Conservation (phyloP, 2,113 vertebrate species). For the Hippocampus mohnikei region DNA sequence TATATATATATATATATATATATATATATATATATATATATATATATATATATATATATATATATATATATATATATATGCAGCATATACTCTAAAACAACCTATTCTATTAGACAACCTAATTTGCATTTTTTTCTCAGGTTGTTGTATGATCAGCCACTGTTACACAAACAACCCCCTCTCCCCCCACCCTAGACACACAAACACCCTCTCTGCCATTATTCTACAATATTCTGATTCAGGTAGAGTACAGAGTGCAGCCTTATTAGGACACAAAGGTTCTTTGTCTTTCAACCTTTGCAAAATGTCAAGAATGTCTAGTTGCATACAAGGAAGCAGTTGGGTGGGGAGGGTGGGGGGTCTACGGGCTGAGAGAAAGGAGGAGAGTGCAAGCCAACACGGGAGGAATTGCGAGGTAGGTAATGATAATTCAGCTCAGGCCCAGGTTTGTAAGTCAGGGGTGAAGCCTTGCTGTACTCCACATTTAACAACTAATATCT, state of each 20-base stretch:
- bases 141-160: neutral
- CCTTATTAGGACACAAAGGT: slow-evolving; percentile 77
- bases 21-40: no score
- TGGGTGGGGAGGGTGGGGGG: neutral
- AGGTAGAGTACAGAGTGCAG: slow-evolving; percentile 56
- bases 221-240: slow-evolving; percentile 62
- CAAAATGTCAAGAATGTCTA: slow-evolving; percentile 79
- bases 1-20: no score
- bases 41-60: no score
- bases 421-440: slow-evolving; percentile 49
- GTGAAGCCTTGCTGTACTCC: slow-evolving; percentile 18
- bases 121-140: slow-evolving; percentile 22
- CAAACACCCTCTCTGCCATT: slow-evolving; percentile 14
- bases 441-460: slow-evolving; percentile 33
- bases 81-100: no score
- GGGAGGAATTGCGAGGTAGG: slow-evolving; percentile 16
- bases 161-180: neutral
- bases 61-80: no score
- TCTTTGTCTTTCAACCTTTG: slow-evolving; percentile 81
- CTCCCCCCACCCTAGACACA: neutral
- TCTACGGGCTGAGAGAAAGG: slow-evolving; percentile 16
- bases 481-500: slow-evolving; percentile 14
- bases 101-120: no score
- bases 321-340: slow-evolving; percentile 35
- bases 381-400: slow-evolving; percentile 24